These are phyloP conservation scores for Typhlomys cinereus DNA, from an alignment of 2,113 vertebrate genomes.

Conservation along the genomic window DNA sequence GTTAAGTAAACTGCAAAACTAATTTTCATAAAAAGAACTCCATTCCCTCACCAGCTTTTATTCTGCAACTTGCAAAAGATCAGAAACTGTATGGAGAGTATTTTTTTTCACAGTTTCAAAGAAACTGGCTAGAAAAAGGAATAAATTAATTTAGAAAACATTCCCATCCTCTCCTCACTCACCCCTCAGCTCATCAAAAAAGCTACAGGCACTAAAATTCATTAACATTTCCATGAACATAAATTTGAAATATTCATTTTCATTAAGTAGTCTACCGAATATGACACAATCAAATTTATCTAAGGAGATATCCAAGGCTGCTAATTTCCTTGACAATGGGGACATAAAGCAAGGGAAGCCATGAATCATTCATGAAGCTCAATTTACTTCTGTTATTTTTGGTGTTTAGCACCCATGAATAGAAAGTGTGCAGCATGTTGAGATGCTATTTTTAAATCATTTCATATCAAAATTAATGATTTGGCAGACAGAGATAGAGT, in stretches of 20 bases:
- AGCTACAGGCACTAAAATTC: constrained; percentile 64
- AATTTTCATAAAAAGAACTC: constrained; percentile 55
- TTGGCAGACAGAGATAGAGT: constrained; percentile 55
- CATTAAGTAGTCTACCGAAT: constrained; percentile 71
- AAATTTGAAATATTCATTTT: constrained; percentile 78
- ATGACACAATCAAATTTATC: constrained; percentile 75
- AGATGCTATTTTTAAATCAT: constrained; percentile 68
- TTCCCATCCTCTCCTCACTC: constrained; percentile 55
- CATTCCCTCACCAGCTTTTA: constrained; percentile 34
- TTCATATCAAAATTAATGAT: constrained; percentile 67
- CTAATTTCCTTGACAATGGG: constrained; percentile 63
- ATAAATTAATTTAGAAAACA: constrained; percentile 75
- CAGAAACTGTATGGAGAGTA: constrained; percentile 45
- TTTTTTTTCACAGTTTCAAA: constrained; percentile 66
- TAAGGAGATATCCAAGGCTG: constrained; percentile 55
- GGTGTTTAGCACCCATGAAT: constrained; percentile 64
- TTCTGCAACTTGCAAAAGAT: constrained; percentile 65
- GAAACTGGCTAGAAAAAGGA: constrained; percentile 60
- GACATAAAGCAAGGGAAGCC: constrained; percentile 65
- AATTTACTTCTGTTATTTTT: constrained; percentile 74
- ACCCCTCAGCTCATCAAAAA: constrained; percentile 63
- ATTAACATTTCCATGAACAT: constrained; percentile 72
- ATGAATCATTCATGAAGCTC: constrained; percentile 76
- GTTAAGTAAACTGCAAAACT: constrained; percentile 42
- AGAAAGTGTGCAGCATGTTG: constrained; percentile 65